phyloP scores from a whole-genome alignment of 2,797 vertebrate species.

The Neosalanx taihuensis region DNA sequence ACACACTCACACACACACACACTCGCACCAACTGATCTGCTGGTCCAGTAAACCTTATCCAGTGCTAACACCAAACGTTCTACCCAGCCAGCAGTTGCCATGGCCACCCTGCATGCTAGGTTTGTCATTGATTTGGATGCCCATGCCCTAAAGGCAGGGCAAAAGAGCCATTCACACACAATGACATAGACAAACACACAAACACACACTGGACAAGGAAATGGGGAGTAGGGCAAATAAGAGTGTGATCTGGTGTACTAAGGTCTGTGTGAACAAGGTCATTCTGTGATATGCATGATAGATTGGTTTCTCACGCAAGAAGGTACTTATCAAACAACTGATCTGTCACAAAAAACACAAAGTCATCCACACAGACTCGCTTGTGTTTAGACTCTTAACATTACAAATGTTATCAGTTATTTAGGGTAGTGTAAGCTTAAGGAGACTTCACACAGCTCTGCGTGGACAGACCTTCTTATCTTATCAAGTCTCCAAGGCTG shows the following conservation, averaged over 20 bases:
- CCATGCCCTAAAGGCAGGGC: not conserved
- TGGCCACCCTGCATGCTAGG: slow-evolving; percentile 3
- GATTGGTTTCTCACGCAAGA: not conserved
- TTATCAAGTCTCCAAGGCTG: not conserved
- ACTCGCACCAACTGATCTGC: not conserved
- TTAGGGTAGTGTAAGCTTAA: not conserved
- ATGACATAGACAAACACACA: not conserved
- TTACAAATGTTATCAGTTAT: not conserved
- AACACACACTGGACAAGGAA: not conserved
- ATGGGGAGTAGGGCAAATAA: not conserved
- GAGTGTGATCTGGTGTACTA: not conserved
- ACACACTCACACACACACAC: slow-evolving; percentile 8
- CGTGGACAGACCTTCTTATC: not conserved
- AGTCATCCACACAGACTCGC: not conserved
- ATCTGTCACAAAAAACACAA: not conserved
- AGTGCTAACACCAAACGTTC: not conserved
- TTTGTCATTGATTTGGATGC: not conserved
- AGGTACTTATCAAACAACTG: no score
- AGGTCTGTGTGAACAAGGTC: not conserved
- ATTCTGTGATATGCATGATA: not conserved
- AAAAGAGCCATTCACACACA: not conserved
- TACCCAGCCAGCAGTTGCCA: slow-evolving; percentile 6
- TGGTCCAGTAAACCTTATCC: not conserved
- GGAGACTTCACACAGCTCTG: not conserved
- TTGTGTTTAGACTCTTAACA: not conserved